Base-by-base conservation (phyloP, 2,797 vertebrate species). In the Eleutherodactylus coqui region DNA sequence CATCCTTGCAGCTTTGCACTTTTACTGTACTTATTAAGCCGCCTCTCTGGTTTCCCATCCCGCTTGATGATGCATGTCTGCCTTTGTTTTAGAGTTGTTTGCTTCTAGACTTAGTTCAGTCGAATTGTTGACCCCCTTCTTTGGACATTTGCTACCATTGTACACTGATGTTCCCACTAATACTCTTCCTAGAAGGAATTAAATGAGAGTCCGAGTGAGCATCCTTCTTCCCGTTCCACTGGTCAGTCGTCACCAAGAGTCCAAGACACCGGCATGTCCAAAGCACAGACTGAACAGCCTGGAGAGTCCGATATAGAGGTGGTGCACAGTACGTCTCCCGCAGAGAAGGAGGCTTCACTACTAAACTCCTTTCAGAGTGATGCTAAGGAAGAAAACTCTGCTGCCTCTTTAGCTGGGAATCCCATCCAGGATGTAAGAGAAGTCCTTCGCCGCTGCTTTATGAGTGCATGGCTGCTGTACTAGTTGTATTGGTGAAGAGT, bases 381-480 rank as follows among this genome's bases (percentile, higher is more conserved):
- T 4, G 34, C 49, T 16, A 78, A 70, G 38, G 75, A 87, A 19
- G 75, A 53, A 73, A 60, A 38, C 24, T 43, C 51, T 34, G 45
- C 7, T 24, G 17, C 41, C 27, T 78, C 85, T 32, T 49, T 83
- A 32, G 64, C 53, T 36, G 85, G 69, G 62, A 58, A 38, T 16
- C 75, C n/a, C 21, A 24, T 86, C 19, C 17, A 38, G 73, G 85
- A 87, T 79, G 85, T 87, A 87, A 83, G 85, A 73, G 47, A 72
- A 41, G 32, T 49, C 51, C 80, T 13, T 41, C 27, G 2, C 34
- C 32, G n/a, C 21, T 34, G 29, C 13, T 72, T 45, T 32, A 34
- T 67, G 16, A 36, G 17, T 34, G 29, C 24, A n/a, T 55, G 34
- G 49, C 34, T 41, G 13, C 29, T 53, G 47, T 36, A 24, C 34